phyloP scores from a whole-genome alignment of 2,113 vertebrate species.

The Thalassarche chlororhynchos region DNA sequence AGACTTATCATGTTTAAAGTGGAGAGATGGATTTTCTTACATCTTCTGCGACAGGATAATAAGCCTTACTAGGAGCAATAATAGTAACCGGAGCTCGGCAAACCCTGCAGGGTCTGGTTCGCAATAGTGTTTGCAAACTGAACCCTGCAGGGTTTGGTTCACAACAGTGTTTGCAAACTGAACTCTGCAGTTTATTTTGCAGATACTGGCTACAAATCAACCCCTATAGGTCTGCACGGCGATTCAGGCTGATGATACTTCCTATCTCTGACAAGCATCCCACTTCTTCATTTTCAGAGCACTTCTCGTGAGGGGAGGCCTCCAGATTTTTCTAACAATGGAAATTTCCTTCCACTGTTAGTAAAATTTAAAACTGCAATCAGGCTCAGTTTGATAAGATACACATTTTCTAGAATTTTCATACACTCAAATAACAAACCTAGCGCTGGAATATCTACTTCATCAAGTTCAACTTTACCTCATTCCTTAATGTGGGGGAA shows the following conservation, averaged over 20 bases:
- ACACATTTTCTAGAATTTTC: neutral
- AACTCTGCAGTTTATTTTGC: neutral
- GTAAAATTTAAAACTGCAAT: neutral
- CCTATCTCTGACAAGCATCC: neutral
- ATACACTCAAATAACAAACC: neutral
- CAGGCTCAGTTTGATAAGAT: neutral
- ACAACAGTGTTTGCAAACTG: neutral
- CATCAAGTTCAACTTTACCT: conserved; percentile 28
- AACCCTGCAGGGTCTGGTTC: neutral
- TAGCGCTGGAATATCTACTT: conserved; percentile 16
- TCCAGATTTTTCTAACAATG: neutral
- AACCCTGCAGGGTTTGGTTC: neutral
- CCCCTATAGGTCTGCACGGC: neutral
- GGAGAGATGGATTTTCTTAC: conserved; percentile 74
- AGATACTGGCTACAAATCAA: neutral
- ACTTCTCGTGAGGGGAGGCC: neutral
- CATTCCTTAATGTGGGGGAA: neutral
- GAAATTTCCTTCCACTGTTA: neutral
- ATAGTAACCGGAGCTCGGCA: conserved; percentile 38
- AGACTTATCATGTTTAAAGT: conserved; percentile 74
- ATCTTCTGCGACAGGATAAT: conserved; percentile 73
- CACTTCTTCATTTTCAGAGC: neutral
- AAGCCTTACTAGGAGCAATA: conserved; percentile 56
- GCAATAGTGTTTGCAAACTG: neutral
- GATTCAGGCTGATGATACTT: neutral